Base-by-base conservation (phyloP, 2,113 vertebrate species). In the Hoplias malabaricus region DNA sequence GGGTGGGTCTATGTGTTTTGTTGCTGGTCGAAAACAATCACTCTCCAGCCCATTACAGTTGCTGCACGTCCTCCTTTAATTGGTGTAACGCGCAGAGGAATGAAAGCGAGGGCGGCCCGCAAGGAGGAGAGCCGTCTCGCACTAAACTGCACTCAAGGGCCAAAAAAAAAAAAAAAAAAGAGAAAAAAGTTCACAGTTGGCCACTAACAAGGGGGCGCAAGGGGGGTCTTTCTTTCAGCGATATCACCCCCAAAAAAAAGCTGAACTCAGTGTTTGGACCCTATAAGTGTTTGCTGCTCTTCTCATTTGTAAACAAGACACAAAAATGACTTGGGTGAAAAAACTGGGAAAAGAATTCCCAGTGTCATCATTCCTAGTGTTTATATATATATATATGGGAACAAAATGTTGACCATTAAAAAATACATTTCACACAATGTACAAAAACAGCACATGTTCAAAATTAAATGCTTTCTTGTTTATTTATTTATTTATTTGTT, bases 21-120 rank as follows among this genome's bases (percentile, higher is more conserved):
- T 97, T 97, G 95, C 95, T 95, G 96, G 96, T 97, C 96, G 96
- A 95, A 97, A 98, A 98, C 97, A 98, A 98, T 98, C 95, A 95
- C 91, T 91, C 92, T 91, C 92, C 92, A 93, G 94, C 93, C 95
- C 95, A 96, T 98, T 98, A 98, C 95, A 96, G 97, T 98, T 97
- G 93, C 95, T 96, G 96, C 96, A 97, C 94, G 94, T 97, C 95
- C 93, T 90, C 92, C 95, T 96, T 96, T 98, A 96, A 96, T 94
- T 96, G 95, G 95, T 96, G 94, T 95, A 95, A 96, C 94, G 93
- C 93, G 93, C 92, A 93, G 93, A 92, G 91, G 91, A 89, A 93
- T 94, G 93, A 95, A 95, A 94, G 92, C 93, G 94, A 93, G 93
- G 93, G 92, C 92, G 92, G 92, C 91, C 92, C 89, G 91, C 91